Conservation (phyloP, 2,888 invertebrate species). For the Orthonevra nobilis region DNA sequence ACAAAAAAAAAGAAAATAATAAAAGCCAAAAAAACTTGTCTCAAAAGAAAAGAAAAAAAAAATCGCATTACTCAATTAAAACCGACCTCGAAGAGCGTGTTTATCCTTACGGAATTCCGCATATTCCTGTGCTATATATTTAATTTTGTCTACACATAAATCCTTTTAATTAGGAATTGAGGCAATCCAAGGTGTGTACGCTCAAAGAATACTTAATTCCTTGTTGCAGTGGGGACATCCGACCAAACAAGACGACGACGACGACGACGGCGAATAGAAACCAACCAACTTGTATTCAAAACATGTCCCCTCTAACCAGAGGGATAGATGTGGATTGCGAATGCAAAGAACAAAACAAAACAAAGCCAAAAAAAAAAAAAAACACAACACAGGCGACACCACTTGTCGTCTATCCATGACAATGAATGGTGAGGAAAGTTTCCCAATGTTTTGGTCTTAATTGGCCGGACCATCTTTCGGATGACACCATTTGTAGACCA, state of each 20-base stretch:
- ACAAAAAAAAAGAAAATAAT: constrained; percentile 7
- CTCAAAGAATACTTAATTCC: constrained; percentile 63
- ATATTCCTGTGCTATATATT: constrained; percentile 67
- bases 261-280: background rate
- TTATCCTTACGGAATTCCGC: constrained; percentile 64
- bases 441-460: constrained; percentile 62
- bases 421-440: constrained; percentile 62
- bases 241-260: constrained; percentile 30
- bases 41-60: constrained; percentile 59
- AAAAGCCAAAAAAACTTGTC: too few species aligned
- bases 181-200: constrained; percentile 69
- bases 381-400: constrained; percentile 31
- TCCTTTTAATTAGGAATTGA: constrained; percentile 70
- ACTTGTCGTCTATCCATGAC: constrained; percentile 62
- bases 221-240: constrained; percentile 53
- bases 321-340: constrained; percentile 43
- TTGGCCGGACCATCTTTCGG: constrained; percentile 58
- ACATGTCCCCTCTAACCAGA: constrained; percentile 56
- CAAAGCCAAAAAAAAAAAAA: constrained; percentile 24
- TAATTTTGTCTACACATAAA: constrained; percentile 68
- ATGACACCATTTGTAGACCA: constrained; percentile 37
- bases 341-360: constrained; percentile 9
- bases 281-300: constrained; percentile 66
- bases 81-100: constrained; percentile 46
- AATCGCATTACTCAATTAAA: constrained; percentile 61